These are phyloP conservation scores for Chironomus riparius DNA, from an alignment of 2,888 invertebrate genomes.

Conservation along the genomic window DNA sequence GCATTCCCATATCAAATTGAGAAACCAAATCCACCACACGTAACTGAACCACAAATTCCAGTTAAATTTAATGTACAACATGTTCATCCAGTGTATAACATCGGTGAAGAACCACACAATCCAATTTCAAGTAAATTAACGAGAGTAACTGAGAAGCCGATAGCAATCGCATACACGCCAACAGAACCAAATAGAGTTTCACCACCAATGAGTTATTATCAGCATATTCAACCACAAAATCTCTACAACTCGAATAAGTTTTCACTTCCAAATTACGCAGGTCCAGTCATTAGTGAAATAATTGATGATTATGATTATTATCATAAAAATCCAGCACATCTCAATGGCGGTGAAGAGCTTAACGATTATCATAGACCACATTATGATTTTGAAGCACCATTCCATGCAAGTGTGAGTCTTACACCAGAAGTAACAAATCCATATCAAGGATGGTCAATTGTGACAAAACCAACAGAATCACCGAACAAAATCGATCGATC, in stretches of 20 bases:
- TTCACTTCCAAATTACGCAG: constrained; percentile 44
- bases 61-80: neutral
- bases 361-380: constrained; percentile 7
- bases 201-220: constrained; percentile 29
- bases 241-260: constrained; percentile 34
- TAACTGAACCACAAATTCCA: neutral
- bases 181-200: constrained; percentile 43
- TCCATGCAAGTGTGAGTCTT: constrained; percentile 55
- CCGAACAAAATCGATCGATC: constrained; percentile 40
- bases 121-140: constrained; percentile 41
- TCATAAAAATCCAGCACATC: constrained; percentile 16
- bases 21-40: constrained; percentile 46
- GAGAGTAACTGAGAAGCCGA: constrained; percentile 49
- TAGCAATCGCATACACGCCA: constrained; percentile 57
- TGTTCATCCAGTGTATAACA: constrained; percentile 1
- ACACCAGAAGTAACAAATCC: constrained; percentile 44
- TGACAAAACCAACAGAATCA: constrained; percentile 36
- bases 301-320: constrained; percentile 39
- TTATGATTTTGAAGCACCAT: constrained; percentile 56
- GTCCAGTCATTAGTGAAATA: constrained; percentile 45
- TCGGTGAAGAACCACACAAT: constrained; percentile 28
- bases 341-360: constrained; percentile 20
- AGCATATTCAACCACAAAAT: constrained; percentile 30
- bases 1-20: constrained; percentile 58
- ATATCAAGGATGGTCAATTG: constrained; percentile 55